Evolutionary conservation across 2,888 invertebrate genomes (phyloP).

Genomic region (Pristionchus maxplancki): DNA sequence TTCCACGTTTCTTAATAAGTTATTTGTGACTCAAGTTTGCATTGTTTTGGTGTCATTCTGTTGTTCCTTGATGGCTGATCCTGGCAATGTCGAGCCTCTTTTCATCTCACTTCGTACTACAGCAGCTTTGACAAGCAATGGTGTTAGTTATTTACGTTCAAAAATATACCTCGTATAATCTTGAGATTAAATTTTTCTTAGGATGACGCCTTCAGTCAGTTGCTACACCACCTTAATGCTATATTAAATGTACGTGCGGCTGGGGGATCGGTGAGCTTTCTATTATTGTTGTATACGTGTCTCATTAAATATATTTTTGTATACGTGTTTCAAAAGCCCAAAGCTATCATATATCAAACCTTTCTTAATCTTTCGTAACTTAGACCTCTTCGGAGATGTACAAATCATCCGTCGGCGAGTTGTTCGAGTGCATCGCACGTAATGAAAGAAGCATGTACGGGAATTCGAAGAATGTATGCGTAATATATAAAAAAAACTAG

Average conservation of each 20-base stretch:
- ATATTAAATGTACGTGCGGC: neutral
- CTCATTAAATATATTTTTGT: too few relatives aligned
- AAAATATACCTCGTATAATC: neutral
- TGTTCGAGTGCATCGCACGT: neutral
- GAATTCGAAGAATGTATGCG: neutral
- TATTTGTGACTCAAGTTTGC: too few relatives aligned
- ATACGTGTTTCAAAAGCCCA: too few relatives aligned
- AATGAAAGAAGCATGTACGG: conserved; percentile 19
- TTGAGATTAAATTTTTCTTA: neutral
- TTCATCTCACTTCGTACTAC: conserved; percentile 10
- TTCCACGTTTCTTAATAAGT: too few relatives aligned
- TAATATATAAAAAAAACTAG: too few relatives aligned
- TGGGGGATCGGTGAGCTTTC: conserved; percentile 9
- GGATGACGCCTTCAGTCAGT: conserved; percentile 4
- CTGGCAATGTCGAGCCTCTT: neutral
- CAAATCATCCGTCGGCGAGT: neutral
- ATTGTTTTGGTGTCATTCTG: too few relatives aligned
- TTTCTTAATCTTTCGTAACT: too few relatives aligned
- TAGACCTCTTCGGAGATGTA: conserved; percentile 1
- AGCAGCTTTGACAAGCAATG: neutral
- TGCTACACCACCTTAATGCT: neutral
- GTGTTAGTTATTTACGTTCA: neutral
- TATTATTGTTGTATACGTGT: neutral
- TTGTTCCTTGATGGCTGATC: neutral
- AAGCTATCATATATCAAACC: too few relatives aligned